Evolutionary conservation across 2,888 invertebrate species (phyloP).

Genomic region (Teinopalpus imperialis): DNA sequence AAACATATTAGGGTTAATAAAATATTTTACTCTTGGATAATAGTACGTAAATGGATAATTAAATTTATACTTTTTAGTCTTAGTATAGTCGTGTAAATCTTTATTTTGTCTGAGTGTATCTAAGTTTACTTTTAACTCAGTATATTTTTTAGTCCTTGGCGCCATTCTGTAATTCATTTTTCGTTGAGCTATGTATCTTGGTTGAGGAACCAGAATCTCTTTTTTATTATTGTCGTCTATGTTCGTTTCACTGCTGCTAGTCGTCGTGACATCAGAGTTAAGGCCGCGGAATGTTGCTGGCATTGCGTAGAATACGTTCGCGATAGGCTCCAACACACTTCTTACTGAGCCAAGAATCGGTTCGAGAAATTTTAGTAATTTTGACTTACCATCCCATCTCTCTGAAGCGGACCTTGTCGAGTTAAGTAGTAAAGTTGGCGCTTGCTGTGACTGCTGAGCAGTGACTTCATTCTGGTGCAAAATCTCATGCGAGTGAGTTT

Average conservation of each 20-base stretch:
- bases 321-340: conserved; percentile 64
- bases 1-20: conserved; percentile 60
- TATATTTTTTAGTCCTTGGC: conserved; percentile 62
- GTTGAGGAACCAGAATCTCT: conserved; percentile 67
- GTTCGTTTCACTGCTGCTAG: conserved; percentile 51
- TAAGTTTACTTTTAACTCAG: conserved; percentile 63
- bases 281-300: conserved; percentile 70
- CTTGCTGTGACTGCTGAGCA: conserved; percentile 79
- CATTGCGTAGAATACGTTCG: conserved; percentile 66
- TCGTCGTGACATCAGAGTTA: conserved; percentile 60
- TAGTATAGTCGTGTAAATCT: conserved; percentile 68
- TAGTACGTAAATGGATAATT: conserved; percentile 70
- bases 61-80: conserved; percentile 72
- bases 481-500: conserved; percentile 65
- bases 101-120: conserved; percentile 69
- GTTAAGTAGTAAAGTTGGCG: conserved; percentile 65
- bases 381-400: conserved; percentile 80
- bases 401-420: conserved; percentile 66
- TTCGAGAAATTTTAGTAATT: conserved; percentile 70
- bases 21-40: conserved; percentile 69
- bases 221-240: conserved; percentile 50
- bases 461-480: conserved; percentile 70
- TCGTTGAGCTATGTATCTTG: conserved; percentile 68
- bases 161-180: conserved; percentile 59
- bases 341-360: conserved; percentile 64